Conservation (phyloP, 2,888 invertebrate genomes). For the Callyntrura sp. region DNA sequence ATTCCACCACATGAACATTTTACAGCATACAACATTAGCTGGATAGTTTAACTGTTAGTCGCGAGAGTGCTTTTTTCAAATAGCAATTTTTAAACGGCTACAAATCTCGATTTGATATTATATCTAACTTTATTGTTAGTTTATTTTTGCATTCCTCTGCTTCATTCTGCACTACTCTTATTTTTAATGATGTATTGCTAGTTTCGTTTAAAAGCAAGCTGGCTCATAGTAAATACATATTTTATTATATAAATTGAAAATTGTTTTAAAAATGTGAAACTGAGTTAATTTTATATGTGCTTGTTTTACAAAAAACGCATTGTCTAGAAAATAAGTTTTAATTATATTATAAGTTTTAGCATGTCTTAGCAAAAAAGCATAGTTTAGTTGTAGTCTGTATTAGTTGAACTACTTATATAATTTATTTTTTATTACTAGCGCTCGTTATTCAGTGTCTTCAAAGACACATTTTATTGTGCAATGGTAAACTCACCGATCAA, state of each 20-base stretch:
- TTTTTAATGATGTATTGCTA: not conserved
- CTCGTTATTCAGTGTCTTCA: not conserved
- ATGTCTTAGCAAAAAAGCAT: not conserved
- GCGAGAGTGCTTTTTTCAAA: not conserved
- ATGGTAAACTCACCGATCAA: too few relatives aligned
- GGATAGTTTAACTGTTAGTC: not conserved
- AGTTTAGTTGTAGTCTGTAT: not conserved
- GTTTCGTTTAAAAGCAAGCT: not conserved
- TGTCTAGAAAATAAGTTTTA: not conserved
- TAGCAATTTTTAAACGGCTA: not conserved
- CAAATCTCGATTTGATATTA: slow-evolving; percentile 45
- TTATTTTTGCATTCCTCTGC: slow-evolving; percentile 54
- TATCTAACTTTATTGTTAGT: not conserved
- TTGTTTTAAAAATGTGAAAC: not conserved
- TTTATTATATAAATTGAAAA: not conserved
- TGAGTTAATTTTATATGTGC: too few relatives aligned
- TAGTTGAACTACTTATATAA: not conserved
- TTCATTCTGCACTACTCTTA: slow-evolving; percentile 24
- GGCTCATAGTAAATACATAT: not conserved
- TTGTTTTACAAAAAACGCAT: not conserved
- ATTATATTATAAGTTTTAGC: not conserved
- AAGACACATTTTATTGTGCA: too few relatives aligned
- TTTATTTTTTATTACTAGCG: not conserved
- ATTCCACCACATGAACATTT: slow-evolving; percentile 21
- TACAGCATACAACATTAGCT: not conserved